A percentile compares a stretch with the other conserved stretches of the same genome.
Evolutionary conservation across 2,113 vertebrate genomes (phyloP).

Genomic region (Epinephelus lanceolatus): DNA sequence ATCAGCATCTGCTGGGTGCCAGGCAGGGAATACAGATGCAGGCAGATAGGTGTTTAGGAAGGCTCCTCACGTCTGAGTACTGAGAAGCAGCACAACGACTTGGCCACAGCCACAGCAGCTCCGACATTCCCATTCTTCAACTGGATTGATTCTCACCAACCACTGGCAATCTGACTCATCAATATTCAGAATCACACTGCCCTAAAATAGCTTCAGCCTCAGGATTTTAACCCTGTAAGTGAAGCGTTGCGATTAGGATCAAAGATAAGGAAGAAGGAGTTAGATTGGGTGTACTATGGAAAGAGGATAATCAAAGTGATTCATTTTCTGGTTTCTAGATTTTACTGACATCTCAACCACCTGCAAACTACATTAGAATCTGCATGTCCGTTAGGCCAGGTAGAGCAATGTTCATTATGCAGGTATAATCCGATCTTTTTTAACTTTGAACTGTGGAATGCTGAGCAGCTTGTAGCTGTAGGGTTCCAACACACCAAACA

Average conservation of each 20-base stretch:
- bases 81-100: slow-evolving; percentile 71
- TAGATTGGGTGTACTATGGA: neutral
- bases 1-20: slow-evolving; percentile 69
- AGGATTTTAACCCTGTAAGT: slow-evolving; percentile 55
- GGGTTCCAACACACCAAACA: neutral
- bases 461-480: neutral
- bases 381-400: neutral
- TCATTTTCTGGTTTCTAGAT: neutral
- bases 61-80: slow-evolving; percentile 69
- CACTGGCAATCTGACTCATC: slow-evolving; percentile 74
- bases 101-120: slow-evolving; percentile 59
- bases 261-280: neutral
- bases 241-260: slow-evolving; percentile 13
- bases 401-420: neutral
- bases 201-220: slow-evolving; percentile 67
- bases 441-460: neutral
- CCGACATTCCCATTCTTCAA: slow-evolving; percentile 75
- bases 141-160: slow-evolving; percentile 77
- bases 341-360: neutral
- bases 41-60: slow-evolving; percentile 50
- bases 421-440: neutral
- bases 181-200: slow-evolving; percentile 71
- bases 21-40: slow-evolving; percentile 71
- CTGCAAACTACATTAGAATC: neutral
- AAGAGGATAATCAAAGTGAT: neutral